These are phyloP conservation scores for Sussaba pulchella DNA, from an alignment of 2,888 invertebrate genomes.

Conservation along the genomic window DNA sequence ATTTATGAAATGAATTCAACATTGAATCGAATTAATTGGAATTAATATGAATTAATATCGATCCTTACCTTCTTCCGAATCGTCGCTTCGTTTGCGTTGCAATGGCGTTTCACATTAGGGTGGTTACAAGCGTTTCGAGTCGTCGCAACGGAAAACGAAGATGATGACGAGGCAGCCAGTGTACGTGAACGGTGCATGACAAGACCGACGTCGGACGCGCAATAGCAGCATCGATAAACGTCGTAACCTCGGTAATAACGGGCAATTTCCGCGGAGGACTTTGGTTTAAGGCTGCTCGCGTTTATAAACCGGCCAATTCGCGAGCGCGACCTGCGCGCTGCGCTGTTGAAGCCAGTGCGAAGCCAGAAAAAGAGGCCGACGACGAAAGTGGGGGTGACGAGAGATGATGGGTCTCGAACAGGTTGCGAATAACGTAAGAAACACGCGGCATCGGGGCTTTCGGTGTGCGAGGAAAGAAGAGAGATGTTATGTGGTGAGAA, in stretches of 20 bases:
- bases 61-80: too few species aligned
- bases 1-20: too few species aligned
- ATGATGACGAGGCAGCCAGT: conserved; percentile 1
- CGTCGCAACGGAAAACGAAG: conserved; percentile 6
- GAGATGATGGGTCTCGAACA: conserved; percentile 67
- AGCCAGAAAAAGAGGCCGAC: conserved; percentile 52
- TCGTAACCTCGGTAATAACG: conserved; percentile 82
- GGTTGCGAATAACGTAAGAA: conserved; percentile 66
- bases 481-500: conserved; percentile 23
- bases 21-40: too few species aligned
- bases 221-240: conserved; percentile 80
- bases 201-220: conserved; percentile 70
- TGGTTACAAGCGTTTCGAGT: conserved; percentile 25
- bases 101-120: conserved; percentile 19
- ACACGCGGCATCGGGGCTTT: conserved; percentile 38
- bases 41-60: too few species aligned
- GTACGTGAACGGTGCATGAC: conserved; percentile 26
- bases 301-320: conserved; percentile 70
- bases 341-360: conserved; percentile 31
- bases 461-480: conserved; percentile 51
- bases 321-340: conserved; percentile 44
- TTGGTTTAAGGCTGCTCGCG: conserved; percentile 80
- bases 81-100: too few species aligned
- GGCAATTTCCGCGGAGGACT: conserved; percentile 82
- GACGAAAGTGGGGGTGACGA: conserved; percentile 29